Base-by-base conservation (phyloP, 2,888 invertebrate genomes). In the Stenurella melanura region DNA sequence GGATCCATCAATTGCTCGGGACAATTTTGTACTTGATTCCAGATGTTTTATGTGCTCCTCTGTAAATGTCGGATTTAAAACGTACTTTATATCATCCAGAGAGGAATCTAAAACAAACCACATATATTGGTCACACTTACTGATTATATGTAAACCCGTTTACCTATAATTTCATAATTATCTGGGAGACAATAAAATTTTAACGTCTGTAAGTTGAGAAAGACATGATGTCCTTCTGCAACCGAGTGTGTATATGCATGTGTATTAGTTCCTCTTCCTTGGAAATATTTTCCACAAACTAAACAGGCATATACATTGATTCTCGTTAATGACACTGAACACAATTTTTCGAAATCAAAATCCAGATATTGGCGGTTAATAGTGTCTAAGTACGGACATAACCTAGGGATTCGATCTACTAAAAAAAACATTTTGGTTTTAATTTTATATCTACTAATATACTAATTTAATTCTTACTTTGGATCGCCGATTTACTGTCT, bases 191-290 rank as follows among this genome's bases (percentile, higher is more conserved):
- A 99, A 90, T 99, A 99, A 90, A 99, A 99, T 87, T 97, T 96
- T 78, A 99, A 91, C 0, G 99, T 98, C 84, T 96, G 97, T 70
- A 99, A 92, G 91, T 99, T 99, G 12, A 99, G 92, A 87, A 96
- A 99, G 0, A 99, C 99, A 92, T 98, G 98, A 90, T 99, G 99
- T 76, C 97, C 95, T 85, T 98, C 98, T 58, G 97, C 97, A 1
- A 99, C 98, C 74, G 98, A 98, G 90, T 99, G 99, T 0, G 98
- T 98, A 88, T 99, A 99, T 0, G 99, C 99, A 91, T 99, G 98
- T 0, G 99, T 99, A 87, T 97, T 98, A 9, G 96, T 97, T 0
- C 99, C 99, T 87, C 99, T 93, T 0, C 99, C 98, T 93, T 96
- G 92, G 87, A 99, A 99, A 88, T 99, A 99, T 90, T 99, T 99